Evolutionary conservation across 2,113 vertebrate species (phyloP).

Genomic region (Zosterops borbonicus): DNA sequence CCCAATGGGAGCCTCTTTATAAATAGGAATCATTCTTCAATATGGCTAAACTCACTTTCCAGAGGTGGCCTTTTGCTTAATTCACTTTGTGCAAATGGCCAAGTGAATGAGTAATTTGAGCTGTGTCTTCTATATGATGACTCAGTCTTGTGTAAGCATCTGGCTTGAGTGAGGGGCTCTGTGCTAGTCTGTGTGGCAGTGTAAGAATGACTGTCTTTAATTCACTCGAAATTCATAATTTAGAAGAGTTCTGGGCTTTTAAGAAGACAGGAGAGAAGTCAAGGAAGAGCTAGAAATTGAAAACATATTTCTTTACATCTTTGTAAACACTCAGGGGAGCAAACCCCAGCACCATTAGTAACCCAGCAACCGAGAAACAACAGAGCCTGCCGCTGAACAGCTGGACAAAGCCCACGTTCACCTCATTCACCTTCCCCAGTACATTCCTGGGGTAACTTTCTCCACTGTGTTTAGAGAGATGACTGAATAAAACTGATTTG

Average conservation of each 20-base stretch:
- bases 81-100: constrained; percentile 4
- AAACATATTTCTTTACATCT: not conserved
- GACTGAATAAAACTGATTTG: not conserved
- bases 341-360: not conserved
- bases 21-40: not conserved
- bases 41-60: not conserved
- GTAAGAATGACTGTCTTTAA: not conserved
- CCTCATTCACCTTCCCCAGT: not conserved
- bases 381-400: not conserved
- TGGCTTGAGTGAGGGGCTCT: not conserved
- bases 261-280: not conserved
- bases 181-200: not conserved
- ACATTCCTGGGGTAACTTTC: not conserved
- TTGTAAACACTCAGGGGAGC: not conserved
- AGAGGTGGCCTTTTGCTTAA: constrained; percentile 14
- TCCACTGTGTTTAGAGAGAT: not conserved
- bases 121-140: not conserved
- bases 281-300: not conserved
- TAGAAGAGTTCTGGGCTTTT: not conserved
- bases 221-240: not conserved
- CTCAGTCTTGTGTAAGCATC: not conserved
- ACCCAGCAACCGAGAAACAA: not conserved
- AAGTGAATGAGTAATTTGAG: not conserved
- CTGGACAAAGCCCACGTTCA: not conserved
- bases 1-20: not conserved